A percentile compares a stretch with the other conserved stretches of the same genome.
phyloP scores from a whole-genome alignment of 2,113 vertebrate genomes.

The Platichthys flesus region DNA sequence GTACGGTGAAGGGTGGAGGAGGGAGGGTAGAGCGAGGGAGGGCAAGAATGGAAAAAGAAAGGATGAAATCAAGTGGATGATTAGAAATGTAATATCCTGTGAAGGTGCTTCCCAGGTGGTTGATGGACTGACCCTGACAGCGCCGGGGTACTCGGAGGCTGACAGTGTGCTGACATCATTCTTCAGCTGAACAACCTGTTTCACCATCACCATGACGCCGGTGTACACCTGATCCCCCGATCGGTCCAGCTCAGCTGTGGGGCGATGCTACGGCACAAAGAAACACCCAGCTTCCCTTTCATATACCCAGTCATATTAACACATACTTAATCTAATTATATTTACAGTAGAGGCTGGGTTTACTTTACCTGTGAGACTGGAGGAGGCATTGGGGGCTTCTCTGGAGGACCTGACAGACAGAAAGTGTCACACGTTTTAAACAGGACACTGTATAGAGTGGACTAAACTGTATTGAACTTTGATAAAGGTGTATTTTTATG shows the following conservation, averaged over 20 bases:
- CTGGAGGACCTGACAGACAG: slow-evolving; percentile 79
- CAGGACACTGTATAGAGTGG: background rate
- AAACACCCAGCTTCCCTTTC: background rate
- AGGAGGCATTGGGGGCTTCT: slow-evolving; percentile 80
- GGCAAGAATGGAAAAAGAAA: background rate
- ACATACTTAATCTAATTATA: background rate
- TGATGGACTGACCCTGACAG: slow-evolving; percentile 86
- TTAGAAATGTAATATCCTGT: no score
- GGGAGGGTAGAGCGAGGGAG: background rate
- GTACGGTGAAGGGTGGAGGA: background rate
- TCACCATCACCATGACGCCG: slow-evolving; percentile 92
- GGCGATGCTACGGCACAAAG: slow-evolving; percentile 59
- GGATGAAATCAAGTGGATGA: background rate
- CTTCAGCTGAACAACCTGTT: slow-evolving; percentile 91
- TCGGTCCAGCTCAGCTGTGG: slow-evolving; percentile 93
- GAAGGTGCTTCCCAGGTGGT: background rate
- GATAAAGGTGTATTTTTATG: no score
- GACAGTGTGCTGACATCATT: slow-evolving; percentile 87
- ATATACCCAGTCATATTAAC: background rate
- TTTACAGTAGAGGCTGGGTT: background rate
- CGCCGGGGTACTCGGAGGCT: slow-evolving; percentile 85
- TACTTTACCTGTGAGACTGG: slow-evolving; percentile 72
- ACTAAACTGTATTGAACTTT: no score
- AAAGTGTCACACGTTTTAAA: background rate
- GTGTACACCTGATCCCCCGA: slow-evolving; percentile 89